Percentiles rank a stretch among this genome's conserved stretches.
phyloP scores from a whole-genome alignment of 2,113 vertebrate species.

The Hymenochirus boettgeri region DNA sequence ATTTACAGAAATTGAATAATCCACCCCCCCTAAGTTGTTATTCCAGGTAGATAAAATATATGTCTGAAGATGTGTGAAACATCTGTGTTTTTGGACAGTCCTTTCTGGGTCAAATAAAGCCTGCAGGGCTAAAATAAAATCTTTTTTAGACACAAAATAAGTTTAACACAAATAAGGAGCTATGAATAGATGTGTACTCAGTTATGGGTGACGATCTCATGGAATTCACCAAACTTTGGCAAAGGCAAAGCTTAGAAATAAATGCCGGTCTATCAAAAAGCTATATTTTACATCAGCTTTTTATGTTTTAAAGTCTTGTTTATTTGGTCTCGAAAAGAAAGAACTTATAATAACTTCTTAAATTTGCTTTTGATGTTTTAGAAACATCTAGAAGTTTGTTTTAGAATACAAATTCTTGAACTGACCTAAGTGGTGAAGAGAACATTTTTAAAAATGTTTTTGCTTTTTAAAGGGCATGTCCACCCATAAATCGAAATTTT shows the following conservation, averaged over 20 bases:
- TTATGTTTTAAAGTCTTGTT: too few relatives aligned
- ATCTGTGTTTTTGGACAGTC: conserved; percentile 4
- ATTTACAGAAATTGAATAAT: background rate
- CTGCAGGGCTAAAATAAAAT: background rate
- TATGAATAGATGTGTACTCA: conserved; percentile 8
- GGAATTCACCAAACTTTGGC: conserved; percentile 1
- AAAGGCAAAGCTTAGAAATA: background rate
- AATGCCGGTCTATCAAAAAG: background rate
- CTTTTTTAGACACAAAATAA: background rate
- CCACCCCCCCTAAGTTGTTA: background rate
- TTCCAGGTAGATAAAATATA: conserved; percentile 2
- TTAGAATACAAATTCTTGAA: too few relatives aligned
- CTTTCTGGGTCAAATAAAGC: background rate
- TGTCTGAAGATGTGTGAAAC: conserved; percentile 4
- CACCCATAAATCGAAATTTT: too few relatives aligned
- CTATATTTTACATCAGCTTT: background rate
- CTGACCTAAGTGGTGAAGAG: too few relatives aligned
- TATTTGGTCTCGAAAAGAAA: too few relatives aligned
- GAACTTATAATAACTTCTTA: too few relatives aligned
- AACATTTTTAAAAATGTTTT: too few relatives aligned
- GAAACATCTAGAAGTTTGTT: too few relatives aligned
- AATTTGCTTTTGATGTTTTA: too few relatives aligned
- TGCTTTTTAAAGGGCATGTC: too few relatives aligned
- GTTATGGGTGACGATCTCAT: background rate
- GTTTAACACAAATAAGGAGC: conserved; percentile 9